Percentiles rank a stretch among this genome's conserved stretches.
phyloP scores from a whole-genome alignment of 2,113 vertebrate genomes.

The Panthera uncia region DNA sequence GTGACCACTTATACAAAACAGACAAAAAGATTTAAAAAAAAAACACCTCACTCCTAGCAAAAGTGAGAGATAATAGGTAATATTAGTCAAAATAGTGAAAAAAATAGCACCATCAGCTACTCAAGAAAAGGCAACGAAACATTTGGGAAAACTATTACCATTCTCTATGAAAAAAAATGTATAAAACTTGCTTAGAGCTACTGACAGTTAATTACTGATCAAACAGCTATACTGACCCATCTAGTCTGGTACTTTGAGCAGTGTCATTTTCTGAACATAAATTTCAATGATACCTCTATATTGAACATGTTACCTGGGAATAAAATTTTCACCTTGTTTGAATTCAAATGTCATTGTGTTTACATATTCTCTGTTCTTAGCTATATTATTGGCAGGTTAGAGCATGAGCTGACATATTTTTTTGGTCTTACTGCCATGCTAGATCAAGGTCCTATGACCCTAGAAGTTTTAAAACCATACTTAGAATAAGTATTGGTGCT shows the following conservation, averaged over 20 bases:
- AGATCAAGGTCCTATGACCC: not conserved
- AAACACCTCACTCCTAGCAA: not conserved
- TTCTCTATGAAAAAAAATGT: not conserved
- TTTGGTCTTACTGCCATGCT: not conserved
- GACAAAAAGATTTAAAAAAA: not conserved
- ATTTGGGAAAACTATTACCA: not conserved
- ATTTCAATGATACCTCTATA: not conserved
- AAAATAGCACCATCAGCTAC: not conserved
- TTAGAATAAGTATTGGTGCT: not conserved
- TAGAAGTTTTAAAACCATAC: not conserved
- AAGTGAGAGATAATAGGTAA: not conserved
- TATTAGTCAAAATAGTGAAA: not conserved
- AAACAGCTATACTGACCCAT: not conserved
- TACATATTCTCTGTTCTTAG: not conserved
- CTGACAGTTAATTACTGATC: not conserved
- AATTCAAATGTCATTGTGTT: not conserved
- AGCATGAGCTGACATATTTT: not conserved
- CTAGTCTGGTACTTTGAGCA: not conserved
- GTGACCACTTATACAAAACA: not conserved
- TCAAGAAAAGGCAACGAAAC: not conserved
- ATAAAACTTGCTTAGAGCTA: not conserved
- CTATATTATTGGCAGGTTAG: not conserved
- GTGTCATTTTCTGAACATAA: not conserved
- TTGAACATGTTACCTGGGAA: conserved; percentile 37
- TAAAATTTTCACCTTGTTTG: not conserved